Conservation (phyloP, 2,888 invertebrate species). For the Eledone cirrhosa region DNA sequence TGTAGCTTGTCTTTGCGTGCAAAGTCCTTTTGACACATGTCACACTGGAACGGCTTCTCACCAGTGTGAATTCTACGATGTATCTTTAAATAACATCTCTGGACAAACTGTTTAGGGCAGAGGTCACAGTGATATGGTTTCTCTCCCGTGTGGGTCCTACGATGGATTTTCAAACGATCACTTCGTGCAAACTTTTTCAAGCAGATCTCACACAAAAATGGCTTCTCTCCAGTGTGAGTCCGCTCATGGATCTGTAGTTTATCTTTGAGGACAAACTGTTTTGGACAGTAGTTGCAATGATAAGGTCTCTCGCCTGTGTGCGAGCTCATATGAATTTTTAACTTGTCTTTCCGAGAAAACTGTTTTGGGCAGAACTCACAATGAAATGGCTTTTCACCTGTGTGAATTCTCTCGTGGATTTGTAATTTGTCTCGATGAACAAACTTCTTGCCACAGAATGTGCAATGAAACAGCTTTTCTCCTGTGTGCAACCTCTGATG, state of each 20-base stretch:
- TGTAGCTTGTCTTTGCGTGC: background rate
- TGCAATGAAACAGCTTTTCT: background rate
- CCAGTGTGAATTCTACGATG: slow-evolving; percentile 24
- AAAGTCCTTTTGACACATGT: background rate
- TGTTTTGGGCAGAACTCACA: slow-evolving; percentile 68
- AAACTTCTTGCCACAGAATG: background rate
- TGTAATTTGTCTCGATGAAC: slow-evolving; percentile 61
- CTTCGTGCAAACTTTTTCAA: slow-evolving; percentile 16
- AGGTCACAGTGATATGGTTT: slow-evolving; percentile 24
- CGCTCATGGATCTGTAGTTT: background rate
- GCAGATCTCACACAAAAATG: slow-evolving; percentile 1
- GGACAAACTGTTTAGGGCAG: slow-evolving; percentile 3
- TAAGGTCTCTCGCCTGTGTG: slow-evolving; percentile 17
- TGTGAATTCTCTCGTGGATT: slow-evolving; percentile 66
- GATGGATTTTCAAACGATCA: background rate
- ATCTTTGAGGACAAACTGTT: slow-evolving; percentile 7
- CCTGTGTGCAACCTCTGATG: background rate
- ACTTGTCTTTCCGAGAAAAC: slow-evolving; percentile 59
- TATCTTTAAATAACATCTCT: background rate
- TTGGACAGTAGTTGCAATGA: slow-evolving; percentile 18
- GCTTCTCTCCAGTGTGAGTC: slow-evolving; percentile 18
- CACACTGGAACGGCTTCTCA: slow-evolving; percentile 15
- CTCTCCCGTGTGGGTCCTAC: slow-evolving; percentile 12
- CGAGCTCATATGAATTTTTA: background rate
- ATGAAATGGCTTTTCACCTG: slow-evolving; percentile 69